Base-by-base conservation (phyloP, 2,113 vertebrate species). In the Malurus elegans region DNA sequence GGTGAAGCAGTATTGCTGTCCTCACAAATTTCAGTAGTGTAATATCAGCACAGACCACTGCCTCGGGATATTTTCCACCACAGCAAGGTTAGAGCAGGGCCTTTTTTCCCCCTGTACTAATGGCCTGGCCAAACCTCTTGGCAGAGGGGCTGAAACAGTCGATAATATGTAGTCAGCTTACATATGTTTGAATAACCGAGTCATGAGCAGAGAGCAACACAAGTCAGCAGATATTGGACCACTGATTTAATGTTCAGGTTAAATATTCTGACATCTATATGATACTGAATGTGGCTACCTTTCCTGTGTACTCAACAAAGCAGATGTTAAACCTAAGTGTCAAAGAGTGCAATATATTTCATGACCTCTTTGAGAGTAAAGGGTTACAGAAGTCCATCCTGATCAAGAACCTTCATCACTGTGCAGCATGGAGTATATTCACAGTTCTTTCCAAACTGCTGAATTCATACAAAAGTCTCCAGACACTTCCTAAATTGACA, bases 11-110 rank as follows among this genome's bases (percentile, higher is more conserved):
- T 58, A 73, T 1, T 70, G 67, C 50, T 90, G 16, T 47, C 79
- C 12, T 69, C 81, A 76, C n/a, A 76, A 31, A 90, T 93, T 93
- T 90, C 67, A 61, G 71, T n/a, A 54, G 34, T 7, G 45, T 56
- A 71, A 9, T 51, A 61, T 92, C 75, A 93, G 66, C 1, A 5
- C 75, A 73, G 67, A n/a, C 50, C 69, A 88, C 29, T 44, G 85
- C 95, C 94, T 94, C 67, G 42, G 90, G 95, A 12, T 76, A 93
- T 92, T 96, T 96, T 96, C 93, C 95, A 93, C 62, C 14, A 50
- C 42, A 48, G n/a, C 15, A 79, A 88, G 45, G 71, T 94, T 94
- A 96, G n/a, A 76, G 62, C 42, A 88, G 79, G 40, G 87, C 18
- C 47, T 84, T 34, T 79, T 69, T 95, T 83, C 18, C 36, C 45